Conservation (phyloP, 2,797 vertebrate species). For the Anguilla megastoma region DNA sequence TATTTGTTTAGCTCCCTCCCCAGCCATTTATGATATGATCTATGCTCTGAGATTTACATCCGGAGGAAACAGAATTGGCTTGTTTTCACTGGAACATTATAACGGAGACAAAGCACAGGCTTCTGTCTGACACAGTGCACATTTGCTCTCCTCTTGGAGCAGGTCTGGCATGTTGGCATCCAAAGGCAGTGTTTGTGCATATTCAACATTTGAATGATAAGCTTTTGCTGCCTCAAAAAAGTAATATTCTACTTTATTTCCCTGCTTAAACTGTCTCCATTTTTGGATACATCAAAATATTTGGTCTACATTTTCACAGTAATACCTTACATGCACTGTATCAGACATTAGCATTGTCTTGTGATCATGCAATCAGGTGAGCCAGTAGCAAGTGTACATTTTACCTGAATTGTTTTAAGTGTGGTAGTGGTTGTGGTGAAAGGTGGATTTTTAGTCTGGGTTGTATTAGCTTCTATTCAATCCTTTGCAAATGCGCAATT, state of each 20-base stretch:
- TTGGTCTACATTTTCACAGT: background rate
- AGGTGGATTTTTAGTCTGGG: too few species aligned
- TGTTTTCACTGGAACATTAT: slow-evolving; percentile 26
- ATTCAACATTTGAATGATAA: slow-evolving; percentile 8
- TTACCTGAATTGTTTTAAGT: too few species aligned
- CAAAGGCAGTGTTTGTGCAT: background rate
- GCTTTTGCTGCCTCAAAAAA: background rate
- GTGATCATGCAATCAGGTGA: too few species aligned
- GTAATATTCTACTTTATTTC: background rate
- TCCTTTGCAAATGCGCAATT: too few species aligned
- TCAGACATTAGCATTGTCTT: too few species aligned
- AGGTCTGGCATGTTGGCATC: slow-evolving; percentile 8
- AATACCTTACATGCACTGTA: background rate
- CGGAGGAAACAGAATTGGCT: slow-evolving; percentile 24
- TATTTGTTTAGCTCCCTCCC: slow-evolving; percentile 56
- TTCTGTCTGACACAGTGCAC: background rate
- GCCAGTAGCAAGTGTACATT: too few species aligned
- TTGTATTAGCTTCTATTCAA: too few species aligned
- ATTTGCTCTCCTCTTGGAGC: slow-evolving; percentile 21
- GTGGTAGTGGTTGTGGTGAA: too few species aligned
- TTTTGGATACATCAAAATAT: background rate
- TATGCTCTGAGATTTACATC: slow-evolving; percentile 39
- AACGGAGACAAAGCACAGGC: slow-evolving; percentile 13
- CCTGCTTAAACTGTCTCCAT: background rate
- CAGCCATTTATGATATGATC: slow-evolving; percentile 55